Percentiles rank a stretch among this genome's conserved stretches.
Evolutionary conservation across 2,888 invertebrate species (phyloP).

Genomic region (Pristionchus entomophagus): DNA sequence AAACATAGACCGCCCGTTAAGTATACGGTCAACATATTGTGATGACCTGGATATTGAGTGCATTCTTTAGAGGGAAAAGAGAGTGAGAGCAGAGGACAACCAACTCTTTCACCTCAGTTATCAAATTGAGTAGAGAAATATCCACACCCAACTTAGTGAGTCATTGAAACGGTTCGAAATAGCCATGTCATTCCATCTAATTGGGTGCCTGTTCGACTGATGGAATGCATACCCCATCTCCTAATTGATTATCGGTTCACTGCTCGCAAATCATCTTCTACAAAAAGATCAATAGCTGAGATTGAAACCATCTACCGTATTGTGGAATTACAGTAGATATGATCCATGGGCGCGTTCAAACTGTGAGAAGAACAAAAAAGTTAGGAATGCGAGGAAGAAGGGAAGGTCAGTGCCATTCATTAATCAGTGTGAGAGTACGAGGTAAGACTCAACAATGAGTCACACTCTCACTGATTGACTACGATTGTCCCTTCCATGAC

Average conservation of each 20-base stretch:
- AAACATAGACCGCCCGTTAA: not conserved
- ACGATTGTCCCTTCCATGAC: no score
- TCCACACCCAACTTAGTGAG: conserved; percentile 1
- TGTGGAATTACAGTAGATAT: not conserved
- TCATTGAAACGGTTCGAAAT: conserved; percentile 19
- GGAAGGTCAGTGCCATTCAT: conserved; percentile 26
- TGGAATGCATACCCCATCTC: conserved; percentile 18
- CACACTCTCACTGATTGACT: not conserved
- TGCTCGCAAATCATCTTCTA: not conserved
- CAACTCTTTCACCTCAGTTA: not conserved
- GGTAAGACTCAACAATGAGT: not conserved
- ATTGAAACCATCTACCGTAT: not conserved
- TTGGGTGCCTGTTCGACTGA: conserved; percentile 36
- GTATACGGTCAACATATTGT: conserved; percentile 30
- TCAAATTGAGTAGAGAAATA: not conserved
- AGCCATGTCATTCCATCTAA: not conserved
- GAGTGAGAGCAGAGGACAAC: no score
- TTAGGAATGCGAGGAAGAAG: conserved; percentile 14
- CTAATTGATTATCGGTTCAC: conserved; percentile 33
- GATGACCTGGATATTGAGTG: not conserved
- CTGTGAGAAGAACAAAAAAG: not conserved
- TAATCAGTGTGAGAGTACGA: conserved; percentile 18
- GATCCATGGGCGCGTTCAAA: not conserved
- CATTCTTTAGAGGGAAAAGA: not conserved
- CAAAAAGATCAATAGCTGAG: not conserved